Evolutionary conservation across 2,888 invertebrate genomes (phyloP), one percentile per base, ranked within the genome.

Genomic region (Aphodius sticticus): DNA sequence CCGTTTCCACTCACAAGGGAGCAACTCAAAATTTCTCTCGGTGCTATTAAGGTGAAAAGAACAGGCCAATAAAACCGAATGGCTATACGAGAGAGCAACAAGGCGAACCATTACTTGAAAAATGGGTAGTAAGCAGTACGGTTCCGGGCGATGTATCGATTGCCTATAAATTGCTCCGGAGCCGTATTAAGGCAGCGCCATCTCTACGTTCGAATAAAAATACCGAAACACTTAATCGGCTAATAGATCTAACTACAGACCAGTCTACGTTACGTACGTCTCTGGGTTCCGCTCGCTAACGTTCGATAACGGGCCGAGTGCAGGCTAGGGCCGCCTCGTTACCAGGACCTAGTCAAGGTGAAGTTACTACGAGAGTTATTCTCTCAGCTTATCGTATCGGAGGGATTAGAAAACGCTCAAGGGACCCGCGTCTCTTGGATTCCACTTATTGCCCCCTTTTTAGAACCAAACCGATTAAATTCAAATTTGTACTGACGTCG

Each of bases 231-330:
- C 77, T 80, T 81, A 81, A 81, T 80, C 80, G 81, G 16, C 79
- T 81, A 80, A 81, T 80, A 81, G 81, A 80, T 80, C 78, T 77
- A 76, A 75, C 80, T 79, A 77, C 79, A 79, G 77, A 71, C 70
- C 53, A 70, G 78, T 78, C 16, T 77, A 72, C 78, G 69, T 79
- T 78, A 72, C 78, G 53, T 53, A 53, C 53, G 53, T 53, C 53
- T 12, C 7, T 53, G 53, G 53, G 53, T 53, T 53, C 53, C 53
- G 53, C 53, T 53, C 53, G 53, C 53, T 53, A 53, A 53, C 53
- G 53, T 53, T 53, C 53, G 53, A 53, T 53, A 53, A 53, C 7
- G 53, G 6, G 53, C 53, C 53, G 7, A 53, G 53, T 0, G 53
- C 26, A 26, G 26, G 26, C 26, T 26, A 26, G 26, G 26, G 26